These are phyloP conservation scores for Diadegma fenestrale DNA, from an alignment of 2,888 invertebrate species.

Conservation along the genomic window DNA sequence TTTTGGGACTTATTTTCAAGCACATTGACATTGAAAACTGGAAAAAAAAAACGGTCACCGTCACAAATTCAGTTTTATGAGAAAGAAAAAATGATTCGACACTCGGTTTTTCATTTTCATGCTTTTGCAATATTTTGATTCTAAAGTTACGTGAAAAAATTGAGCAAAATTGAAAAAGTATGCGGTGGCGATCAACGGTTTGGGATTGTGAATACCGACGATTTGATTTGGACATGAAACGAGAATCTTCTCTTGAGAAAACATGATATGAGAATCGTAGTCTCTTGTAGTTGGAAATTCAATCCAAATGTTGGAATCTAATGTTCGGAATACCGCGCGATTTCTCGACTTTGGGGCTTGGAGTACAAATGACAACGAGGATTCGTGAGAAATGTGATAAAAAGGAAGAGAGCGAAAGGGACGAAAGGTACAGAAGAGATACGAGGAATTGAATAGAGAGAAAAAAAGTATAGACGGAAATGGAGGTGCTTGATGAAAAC, in stretches of 20 bases:
- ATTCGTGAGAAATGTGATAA: slow-evolving; percentile 5
- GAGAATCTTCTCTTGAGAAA: background rate
- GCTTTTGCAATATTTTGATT: too few species aligned
- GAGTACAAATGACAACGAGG: background rate
- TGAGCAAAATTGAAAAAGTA: background rate
- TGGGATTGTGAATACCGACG: background rate
- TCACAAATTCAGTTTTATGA: too few species aligned
- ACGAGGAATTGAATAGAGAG: background rate
- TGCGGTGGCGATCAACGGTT: background rate
- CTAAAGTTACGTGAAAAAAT: background rate
- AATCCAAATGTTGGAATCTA: slow-evolving; percentile 46
- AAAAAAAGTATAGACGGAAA: slow-evolving; percentile 24
- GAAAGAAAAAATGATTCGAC: too few species aligned
- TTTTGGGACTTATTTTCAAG: too few species aligned
- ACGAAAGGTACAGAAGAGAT: slow-evolving; percentile 4
- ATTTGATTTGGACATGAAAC: background rate
- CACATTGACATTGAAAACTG: too few species aligned
- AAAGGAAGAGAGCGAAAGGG: background rate
- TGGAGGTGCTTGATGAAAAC: slow-evolving; percentile 58
- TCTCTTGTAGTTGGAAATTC: slow-evolving; percentile 48
- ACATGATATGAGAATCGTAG: background rate
- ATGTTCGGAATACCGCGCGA: slow-evolving; percentile 43
- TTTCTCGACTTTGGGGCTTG: slow-evolving; percentile 24
- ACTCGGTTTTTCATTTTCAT: too few species aligned
- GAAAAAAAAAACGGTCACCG: too few species aligned